Evolutionary conservation across 2,113 vertebrate species (phyloP).

Genomic region (Eidolon helvum): DNA sequence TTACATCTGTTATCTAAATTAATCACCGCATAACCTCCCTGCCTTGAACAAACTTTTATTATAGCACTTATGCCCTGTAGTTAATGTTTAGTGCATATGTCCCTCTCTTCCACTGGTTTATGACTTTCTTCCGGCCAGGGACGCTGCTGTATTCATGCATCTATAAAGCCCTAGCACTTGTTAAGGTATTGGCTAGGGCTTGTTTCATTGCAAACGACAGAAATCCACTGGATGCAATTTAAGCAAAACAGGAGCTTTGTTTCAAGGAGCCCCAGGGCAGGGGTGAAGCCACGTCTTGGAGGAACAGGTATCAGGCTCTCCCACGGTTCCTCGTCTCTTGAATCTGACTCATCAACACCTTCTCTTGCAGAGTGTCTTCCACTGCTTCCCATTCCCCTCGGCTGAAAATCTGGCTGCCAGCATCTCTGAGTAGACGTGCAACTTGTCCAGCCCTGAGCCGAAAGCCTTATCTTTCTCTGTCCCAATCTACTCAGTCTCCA

Average conservation of each 20-base stretch:
- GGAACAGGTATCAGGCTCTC: background rate
- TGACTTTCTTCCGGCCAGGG: conserved; percentile 36
- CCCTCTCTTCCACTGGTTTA: conserved; percentile 30
- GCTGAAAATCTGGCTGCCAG: background rate
- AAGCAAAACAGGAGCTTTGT: conserved; percentile 39
- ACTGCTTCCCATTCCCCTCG: background rate
- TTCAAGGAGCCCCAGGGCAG: background rate
- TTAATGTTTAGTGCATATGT: conserved; percentile 50
- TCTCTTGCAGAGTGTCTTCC: background rate
- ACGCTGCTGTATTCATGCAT: background rate
- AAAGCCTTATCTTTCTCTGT: background rate
- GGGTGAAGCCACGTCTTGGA: background rate
- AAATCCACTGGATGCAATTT: background rate
- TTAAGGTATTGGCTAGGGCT: background rate
- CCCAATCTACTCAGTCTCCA: background rate
- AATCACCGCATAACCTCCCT: background rate
- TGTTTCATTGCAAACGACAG: background rate
- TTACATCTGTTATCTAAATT: conserved; percentile 15
- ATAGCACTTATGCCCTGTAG: background rate
- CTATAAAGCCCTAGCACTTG: background rate
- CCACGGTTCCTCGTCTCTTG: background rate
- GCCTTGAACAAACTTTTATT: conserved; percentile 24
- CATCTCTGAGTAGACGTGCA: background rate
- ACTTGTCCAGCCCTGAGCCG: background rate
- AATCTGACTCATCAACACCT: background rate